Conservation (phyloP, 2,888 invertebrate species). For the Fabriciana adippe region DNA sequence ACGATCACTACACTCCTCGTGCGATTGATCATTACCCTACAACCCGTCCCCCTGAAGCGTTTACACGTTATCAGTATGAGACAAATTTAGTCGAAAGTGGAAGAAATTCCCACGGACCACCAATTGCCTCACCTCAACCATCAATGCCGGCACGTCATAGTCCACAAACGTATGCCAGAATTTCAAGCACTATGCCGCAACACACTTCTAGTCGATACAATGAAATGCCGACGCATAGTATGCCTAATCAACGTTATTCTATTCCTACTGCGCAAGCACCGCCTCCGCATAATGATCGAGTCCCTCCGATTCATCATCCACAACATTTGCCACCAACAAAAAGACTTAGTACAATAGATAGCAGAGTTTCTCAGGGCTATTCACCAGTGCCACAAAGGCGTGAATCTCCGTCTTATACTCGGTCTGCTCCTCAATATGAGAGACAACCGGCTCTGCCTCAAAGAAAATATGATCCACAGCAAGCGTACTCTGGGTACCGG, state of each 20-base stretch:
- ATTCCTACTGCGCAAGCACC: slow-evolving; percentile 62
- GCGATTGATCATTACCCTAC: slow-evolving; percentile 70
- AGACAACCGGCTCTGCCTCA: slow-evolving; percentile 62
- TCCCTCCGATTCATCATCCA: slow-evolving; percentile 77
- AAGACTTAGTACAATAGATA: slow-evolving; percentile 55
- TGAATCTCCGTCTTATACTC: slow-evolving; percentile 64
- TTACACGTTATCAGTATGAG: slow-evolving; percentile 68
- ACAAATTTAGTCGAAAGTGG: slow-evolving; percentile 56
- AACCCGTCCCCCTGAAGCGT: slow-evolving; percentile 68
- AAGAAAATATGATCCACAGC: slow-evolving; percentile 74
- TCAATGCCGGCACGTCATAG: slow-evolving; percentile 65
- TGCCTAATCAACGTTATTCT: slow-evolving; percentile 64
- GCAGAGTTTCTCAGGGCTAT: slow-evolving; percentile 60
- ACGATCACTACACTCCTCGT: slow-evolving; percentile 66
- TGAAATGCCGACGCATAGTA: slow-evolving; percentile 61
- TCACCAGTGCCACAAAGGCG: slow-evolving; percentile 60
- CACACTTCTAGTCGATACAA: slow-evolving; percentile 63
- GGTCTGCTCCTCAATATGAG: slow-evolving; percentile 64
- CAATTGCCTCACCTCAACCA: slow-evolving; percentile 65
- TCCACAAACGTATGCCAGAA: slow-evolving; percentile 68
- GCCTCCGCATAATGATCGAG: slow-evolving; percentile 73
- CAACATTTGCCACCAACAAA: slow-evolving; percentile 57
- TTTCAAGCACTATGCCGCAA: slow-evolving; percentile 67
- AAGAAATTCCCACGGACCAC: slow-evolving; percentile 58
- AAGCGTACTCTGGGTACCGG: slow-evolving; percentile 73